Conservation (phyloP, 2,113 vertebrate species). For the Perca schrenkii region DNA sequence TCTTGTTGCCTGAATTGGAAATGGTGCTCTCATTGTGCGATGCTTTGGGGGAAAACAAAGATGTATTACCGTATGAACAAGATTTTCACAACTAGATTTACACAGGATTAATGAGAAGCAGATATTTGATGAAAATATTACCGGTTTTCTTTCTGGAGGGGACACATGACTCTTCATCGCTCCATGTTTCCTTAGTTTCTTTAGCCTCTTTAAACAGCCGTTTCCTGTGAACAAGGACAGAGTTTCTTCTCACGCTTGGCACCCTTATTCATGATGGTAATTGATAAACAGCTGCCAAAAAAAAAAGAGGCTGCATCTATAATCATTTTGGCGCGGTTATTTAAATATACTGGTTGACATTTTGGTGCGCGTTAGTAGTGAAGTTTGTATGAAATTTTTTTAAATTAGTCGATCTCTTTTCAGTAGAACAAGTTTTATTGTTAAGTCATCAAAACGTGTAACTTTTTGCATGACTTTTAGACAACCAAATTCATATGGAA, state of each 20-base stretch:
- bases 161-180: constrained; percentile 71
- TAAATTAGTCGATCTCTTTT: too few species aligned
- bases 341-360: neutral
- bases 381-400: too few species aligned
- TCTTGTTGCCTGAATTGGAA: constrained; percentile 37
- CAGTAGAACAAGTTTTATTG: neutral
- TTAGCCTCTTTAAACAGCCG: constrained; percentile 16
- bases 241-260: neutral
- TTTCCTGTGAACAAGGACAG: constrained; percentile 58
- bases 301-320: neutral
- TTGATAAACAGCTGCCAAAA: neutral
- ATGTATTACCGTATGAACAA: neutral
- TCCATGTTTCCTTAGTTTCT: constrained; percentile 74
- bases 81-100: neutral
- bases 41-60: constrained; percentile 4
- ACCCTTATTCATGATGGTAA: neutral
- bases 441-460: neutral
- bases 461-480: neutral
- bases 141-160: neutral
- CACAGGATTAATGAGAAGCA: neutral
- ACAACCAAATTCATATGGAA: neutral
- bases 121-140: constrained; percentile 4
- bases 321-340: too few species aligned
- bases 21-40: constrained; percentile 4
- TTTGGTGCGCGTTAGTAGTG: too few species aligned